These are phyloP conservation scores for Tetramorium parvispinum DNA, from an alignment of 1,140 invertebrate genomes.

Conservation along the genomic window DNA sequence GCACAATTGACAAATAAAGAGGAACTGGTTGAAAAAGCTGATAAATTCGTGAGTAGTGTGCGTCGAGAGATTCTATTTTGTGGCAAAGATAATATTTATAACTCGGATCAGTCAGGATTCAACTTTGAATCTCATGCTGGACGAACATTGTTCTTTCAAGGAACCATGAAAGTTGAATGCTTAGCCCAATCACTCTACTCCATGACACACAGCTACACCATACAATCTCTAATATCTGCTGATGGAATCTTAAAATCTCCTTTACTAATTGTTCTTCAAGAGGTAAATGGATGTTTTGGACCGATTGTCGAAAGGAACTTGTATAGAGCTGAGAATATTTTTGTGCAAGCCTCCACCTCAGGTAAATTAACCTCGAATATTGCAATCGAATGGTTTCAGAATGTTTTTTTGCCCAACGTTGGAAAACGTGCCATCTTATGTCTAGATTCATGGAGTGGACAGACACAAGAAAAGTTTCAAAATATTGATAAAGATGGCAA, in stretches of 20 bases:
- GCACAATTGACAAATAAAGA: not conserved
- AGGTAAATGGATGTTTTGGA: not conserved
- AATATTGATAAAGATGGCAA: not conserved
- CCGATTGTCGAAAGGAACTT: not conserved
- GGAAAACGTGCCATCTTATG: too few relatives aligned
- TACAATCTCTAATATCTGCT: not conserved
- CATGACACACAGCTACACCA: not conserved
- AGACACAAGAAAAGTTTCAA: not conserved
- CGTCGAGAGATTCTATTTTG: too few relatives aligned
- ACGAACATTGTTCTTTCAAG: not conserved
- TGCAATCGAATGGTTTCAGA: not conserved
- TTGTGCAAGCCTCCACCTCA: not conserved
- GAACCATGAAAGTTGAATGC: slow-evolving; percentile 1
- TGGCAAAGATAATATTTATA: not conserved
- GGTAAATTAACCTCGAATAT: not conserved
- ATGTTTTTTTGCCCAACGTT: not conserved
- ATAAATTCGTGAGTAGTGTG: not conserved
- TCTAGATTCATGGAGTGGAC: slow-evolving; percentile 14
- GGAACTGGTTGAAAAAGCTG: not conserved
- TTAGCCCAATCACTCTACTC: not conserved
- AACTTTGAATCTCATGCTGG: not conserved
- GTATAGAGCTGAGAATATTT: not conserved
- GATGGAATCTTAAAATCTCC: not conserved
- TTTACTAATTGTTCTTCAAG: not conserved
- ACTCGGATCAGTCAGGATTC: not conserved